phyloP scores from a whole-genome alignment of 64 coral and sea anemone genomes.

The Pocillopora verrucosa region DNA sequence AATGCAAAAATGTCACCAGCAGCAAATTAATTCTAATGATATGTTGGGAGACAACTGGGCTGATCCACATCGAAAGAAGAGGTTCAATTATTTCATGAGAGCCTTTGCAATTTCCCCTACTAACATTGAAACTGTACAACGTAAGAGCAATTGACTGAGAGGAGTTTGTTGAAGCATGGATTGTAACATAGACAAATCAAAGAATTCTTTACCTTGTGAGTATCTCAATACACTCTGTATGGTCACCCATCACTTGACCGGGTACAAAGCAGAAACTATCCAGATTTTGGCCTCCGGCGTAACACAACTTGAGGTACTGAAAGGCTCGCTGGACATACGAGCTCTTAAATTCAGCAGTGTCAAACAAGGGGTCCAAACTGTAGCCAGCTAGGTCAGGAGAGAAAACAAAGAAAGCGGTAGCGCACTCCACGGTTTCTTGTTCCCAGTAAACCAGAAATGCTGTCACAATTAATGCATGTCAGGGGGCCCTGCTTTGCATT shows the following conservation, averaged over 20 bases:
- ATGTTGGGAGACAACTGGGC: no score
- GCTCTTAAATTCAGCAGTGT: slow-evolving; percentile 61
- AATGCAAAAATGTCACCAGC: no score
- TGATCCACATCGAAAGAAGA: no score
- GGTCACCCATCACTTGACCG: slow-evolving; percentile 29
- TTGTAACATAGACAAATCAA: neutral
- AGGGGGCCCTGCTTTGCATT: no score
- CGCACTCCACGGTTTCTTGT: neutral
- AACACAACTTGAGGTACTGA: slow-evolving; percentile 67
- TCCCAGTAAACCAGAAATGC: no score
- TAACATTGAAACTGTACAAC: neutral
- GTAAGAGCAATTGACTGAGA: neutral
- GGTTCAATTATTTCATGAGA: no score
- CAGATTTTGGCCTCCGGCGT: slow-evolving; percentile 11
- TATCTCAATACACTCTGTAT: slow-evolving; percentile 43
- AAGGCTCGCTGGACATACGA: slow-evolving; percentile 63
- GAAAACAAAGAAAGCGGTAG: neutral
- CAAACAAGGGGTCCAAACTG: slow-evolving; percentile 46
- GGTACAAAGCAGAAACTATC: slow-evolving; percentile 49
- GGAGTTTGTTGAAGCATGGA: no score
- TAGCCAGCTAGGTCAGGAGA: neutral
- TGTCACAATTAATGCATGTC: no score
- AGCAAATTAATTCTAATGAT: no score
- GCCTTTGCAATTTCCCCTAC: no score
- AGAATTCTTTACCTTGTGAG: slow-evolving; percentile 23